phyloP scores from a whole-genome alignment of 2,797 vertebrate genomes.

The Enteromius paludinosus region DNA sequence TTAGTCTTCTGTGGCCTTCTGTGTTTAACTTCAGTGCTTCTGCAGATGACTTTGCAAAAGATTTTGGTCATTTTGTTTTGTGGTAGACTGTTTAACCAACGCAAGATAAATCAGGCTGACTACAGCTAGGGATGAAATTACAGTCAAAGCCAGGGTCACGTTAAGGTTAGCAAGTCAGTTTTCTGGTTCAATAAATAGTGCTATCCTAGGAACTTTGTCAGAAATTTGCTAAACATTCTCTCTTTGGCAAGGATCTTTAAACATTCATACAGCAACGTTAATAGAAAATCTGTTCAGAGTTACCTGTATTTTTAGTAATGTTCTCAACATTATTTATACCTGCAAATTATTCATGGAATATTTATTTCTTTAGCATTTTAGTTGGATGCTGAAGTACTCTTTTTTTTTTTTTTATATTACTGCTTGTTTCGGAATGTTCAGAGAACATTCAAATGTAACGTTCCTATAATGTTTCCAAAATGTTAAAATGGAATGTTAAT shows the following conservation, averaged over 20 bases:
- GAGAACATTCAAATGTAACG: not conserved
- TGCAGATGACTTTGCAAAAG: not conserved
- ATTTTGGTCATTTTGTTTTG: not conserved
- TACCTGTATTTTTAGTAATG: not conserved
- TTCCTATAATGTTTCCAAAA: not conserved
- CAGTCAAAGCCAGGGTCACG: not conserved
- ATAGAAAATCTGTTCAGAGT: not conserved
- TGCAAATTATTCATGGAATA: not conserved
- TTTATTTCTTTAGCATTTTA: not conserved
- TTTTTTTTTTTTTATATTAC: not conserved
- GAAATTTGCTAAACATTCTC: not conserved
- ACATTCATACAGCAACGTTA: not conserved
- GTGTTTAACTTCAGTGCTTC: not conserved
- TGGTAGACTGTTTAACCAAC: not conserved
- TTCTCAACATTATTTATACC: not conserved
- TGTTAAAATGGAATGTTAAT: not conserved
- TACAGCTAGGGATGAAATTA: conserved; percentile 5
- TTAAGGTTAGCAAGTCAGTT: conserved; percentile 3
- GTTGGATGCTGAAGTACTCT: not conserved
- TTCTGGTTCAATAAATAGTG: not conserved
- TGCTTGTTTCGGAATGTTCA: not conserved
- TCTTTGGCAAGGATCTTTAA: not conserved
- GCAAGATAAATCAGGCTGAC: not conserved
- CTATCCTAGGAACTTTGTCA: not conserved
- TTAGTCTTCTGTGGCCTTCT: not conserved